Percentiles rank a stretch among this genome's conserved stretches.
phyloP scores from a whole-genome alignment of 2,888 invertebrate species.

The Embidobia sp. region DNA sequence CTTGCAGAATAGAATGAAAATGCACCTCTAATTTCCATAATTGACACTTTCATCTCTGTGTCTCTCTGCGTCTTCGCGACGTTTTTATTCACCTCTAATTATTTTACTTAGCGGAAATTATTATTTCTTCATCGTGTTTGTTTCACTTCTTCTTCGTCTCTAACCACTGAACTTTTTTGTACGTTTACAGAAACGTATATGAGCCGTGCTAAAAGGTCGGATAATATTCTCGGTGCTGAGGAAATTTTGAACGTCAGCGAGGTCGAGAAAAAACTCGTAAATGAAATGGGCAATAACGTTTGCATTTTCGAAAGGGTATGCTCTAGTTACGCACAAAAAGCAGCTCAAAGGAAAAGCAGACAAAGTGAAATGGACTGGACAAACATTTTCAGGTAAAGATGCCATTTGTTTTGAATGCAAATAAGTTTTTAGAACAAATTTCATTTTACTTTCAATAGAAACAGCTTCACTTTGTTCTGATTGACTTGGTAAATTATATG shows the following conservation, averaged over 20 bases:
- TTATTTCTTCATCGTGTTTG: conserved; percentile 26
- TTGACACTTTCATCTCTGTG: conserved; percentile 36
- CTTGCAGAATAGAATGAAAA: conserved; percentile 17
- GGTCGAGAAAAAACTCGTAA: conserved; percentile 90
- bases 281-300: conserved; percentile 89
- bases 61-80: no score
- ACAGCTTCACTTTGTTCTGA: no score
- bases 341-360: conserved; percentile 82
- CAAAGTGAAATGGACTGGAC: conserved; percentile 86
- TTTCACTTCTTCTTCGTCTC: neutral
- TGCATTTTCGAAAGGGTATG: conserved; percentile 92
- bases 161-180: conserved; percentile 1
- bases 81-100: conserved; percentile 11
- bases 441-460: no score
- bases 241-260: conserved; percentile 86
- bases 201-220: conserved; percentile 85
- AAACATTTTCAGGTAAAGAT: conserved; percentile 87
- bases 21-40: conserved; percentile 30
- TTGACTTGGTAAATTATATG: no score
- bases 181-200: conserved; percentile 86
- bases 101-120: conserved; percentile 22
- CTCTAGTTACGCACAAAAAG: conserved; percentile 84
- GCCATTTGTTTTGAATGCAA: neutral
- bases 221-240: conserved; percentile 78
- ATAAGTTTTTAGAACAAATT: neutral